Percentiles rank a stretch among this genome's conserved stretches.
phyloP scores from a whole-genome alignment of 2,888 invertebrate species.

The Phyllotreta striolata region DNA sequence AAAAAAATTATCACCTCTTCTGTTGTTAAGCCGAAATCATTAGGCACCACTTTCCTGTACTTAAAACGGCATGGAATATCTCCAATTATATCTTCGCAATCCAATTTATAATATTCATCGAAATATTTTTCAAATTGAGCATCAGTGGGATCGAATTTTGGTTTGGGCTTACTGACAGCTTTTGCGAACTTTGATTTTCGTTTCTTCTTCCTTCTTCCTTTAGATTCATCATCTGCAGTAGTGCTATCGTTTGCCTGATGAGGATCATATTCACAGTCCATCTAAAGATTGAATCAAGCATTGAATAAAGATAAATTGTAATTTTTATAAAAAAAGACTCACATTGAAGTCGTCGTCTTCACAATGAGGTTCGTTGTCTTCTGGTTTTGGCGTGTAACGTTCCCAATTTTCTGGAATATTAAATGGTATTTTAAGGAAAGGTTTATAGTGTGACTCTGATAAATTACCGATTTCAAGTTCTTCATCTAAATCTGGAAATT shows the following conservation, averaged over 20 bases:
- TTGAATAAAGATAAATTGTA: conserved; percentile 15
- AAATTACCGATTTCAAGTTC: conserved; percentile 67
- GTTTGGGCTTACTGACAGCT: conserved; percentile 78
- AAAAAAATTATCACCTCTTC: conserved; percentile 76
- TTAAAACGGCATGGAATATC: conserved; percentile 92
- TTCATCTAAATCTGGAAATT: conserved; percentile 82
- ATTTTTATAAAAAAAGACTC: conserved; percentile 26
- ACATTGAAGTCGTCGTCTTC: conserved; percentile 82
- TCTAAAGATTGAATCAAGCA: conserved; percentile 62
- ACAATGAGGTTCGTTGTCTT: conserved; percentile 66
- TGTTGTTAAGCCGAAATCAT: conserved; percentile 87
- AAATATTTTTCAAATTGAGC: conserved; percentile 85
- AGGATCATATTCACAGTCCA: conserved; percentile 89
- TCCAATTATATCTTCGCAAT: conserved; percentile 95
- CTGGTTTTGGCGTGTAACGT: conserved; percentile 60
- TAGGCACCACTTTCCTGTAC: conserved; percentile 87
- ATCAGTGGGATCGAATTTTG: conserved; percentile 82
- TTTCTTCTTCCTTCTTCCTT: conserved; percentile 66
- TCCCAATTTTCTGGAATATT: conserved; percentile 72
- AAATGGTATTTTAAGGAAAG: conserved; percentile 20
- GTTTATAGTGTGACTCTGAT: neutral
- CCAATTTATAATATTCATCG: conserved; percentile 93
- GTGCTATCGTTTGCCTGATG: conserved; percentile 65
- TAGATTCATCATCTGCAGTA: conserved; percentile 64
- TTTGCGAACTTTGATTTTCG: conserved; percentile 80